A percentile compares a stretch with the other conserved stretches of the same genome.
These are phyloP conservation scores for Conopomorpha cramerella DNA, from an alignment of 1,140 invertebrate species.

Conservation along the genomic window DNA sequence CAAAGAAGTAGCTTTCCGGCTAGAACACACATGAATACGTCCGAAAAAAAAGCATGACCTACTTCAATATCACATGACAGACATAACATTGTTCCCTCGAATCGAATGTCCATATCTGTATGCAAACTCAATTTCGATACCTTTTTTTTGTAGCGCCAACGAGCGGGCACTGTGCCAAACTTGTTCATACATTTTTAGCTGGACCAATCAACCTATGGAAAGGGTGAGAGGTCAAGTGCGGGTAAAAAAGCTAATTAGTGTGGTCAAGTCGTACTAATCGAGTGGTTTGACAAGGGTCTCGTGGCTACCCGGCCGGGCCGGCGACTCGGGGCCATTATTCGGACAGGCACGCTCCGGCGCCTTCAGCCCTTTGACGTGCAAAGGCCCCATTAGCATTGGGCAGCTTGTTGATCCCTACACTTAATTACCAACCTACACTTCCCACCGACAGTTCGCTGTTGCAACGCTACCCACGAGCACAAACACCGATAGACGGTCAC, in stretches of 20 bases:
- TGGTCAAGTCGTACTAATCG: slow-evolving; percentile 45
- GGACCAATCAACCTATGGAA: no score
- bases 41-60: no score
- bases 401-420: slow-evolving; percentile 41
- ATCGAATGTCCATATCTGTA: not conserved
- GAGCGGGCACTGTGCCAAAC: no score
- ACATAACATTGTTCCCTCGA: not conserved
- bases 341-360: slow-evolving; percentile 46
- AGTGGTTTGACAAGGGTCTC: slow-evolving; percentile 50
- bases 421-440: slow-evolving; percentile 44
- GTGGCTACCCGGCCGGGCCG: slow-evolving; percentile 21
- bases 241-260: slow-evolving; percentile 34
- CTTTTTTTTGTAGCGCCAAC: not conserved
- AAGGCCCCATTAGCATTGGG: slow-evolving; percentile 48
- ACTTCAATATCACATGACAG: not conserved
- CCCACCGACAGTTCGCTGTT: slow-evolving; percentile 13
- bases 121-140: not conserved
- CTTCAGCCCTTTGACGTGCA: slow-evolving; percentile 47
- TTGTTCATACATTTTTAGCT: not conserved
- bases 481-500: no score
- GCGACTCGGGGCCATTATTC: slow-evolving; percentile 38
- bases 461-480: no score
- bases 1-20: no score
- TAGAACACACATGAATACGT: no score
- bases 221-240: slow-evolving; percentile 13